phyloP scores from a whole-genome alignment of 2,888 invertebrate genomes.

The Diarsia rubi region DNA sequence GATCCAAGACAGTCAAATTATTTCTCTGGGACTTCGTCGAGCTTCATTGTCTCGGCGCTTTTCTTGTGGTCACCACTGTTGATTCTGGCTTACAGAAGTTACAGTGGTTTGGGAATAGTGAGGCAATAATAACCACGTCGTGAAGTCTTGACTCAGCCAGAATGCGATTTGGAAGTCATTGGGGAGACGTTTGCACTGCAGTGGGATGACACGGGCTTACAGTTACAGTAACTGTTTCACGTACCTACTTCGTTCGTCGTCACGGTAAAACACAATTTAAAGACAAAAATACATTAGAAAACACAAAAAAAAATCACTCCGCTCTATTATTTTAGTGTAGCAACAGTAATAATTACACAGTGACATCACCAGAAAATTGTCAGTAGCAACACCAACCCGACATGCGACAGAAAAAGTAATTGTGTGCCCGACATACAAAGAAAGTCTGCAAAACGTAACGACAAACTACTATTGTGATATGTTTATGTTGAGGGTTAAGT shows the following conservation, averaged over 20 bases:
- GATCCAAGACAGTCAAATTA: too few species aligned
- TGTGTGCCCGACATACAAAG: conserved; percentile 54
- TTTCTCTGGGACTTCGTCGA: too few species aligned
- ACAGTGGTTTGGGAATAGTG: too few species aligned
- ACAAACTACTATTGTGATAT: conserved; percentile 51
- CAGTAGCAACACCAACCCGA: conserved; percentile 33
- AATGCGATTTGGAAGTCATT: too few species aligned
- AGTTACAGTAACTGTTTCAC: too few species aligned
- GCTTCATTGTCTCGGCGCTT: too few species aligned
- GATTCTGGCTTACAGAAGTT: too few species aligned
- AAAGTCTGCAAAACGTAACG: conserved; percentile 59
- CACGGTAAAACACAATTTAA: neutral
- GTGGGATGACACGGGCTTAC: too few species aligned
- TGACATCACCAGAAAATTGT: conserved; percentile 43
- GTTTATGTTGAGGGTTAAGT: conserved; percentile 21
- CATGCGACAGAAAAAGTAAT: conserved; percentile 56
- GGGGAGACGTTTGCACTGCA: too few species aligned
- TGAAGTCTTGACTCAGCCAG: too few species aligned
- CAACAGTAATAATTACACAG: conserved; percentile 40
- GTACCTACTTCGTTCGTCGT: neutral
- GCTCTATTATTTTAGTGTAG: conserved; percentile 33
- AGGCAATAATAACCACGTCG: too few species aligned
- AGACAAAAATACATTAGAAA: conserved; percentile 2
- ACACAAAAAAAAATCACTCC: neutral
- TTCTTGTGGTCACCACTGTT: too few species aligned